phyloP scores from a whole-genome alignment of 2,888 invertebrate genomes.

The Gisinianus flammeolus region DNA sequence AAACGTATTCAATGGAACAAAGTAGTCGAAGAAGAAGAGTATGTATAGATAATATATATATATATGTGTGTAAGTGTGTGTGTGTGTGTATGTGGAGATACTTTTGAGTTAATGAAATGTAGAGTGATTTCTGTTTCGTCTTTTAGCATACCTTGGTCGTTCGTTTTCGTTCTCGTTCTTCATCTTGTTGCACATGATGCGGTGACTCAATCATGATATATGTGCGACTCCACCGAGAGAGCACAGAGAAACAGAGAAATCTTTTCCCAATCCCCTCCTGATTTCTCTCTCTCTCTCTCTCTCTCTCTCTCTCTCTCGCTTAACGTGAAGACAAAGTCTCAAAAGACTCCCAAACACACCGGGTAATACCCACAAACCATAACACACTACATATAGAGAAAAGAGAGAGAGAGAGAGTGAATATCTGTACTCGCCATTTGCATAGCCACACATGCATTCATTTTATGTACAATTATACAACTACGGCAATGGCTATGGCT shows the following conservation, averaged over 20 bases:
- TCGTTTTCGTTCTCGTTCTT: not conserved
- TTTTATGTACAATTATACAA: not conserved
- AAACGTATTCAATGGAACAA: too few species aligned
- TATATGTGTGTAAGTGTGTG: too few species aligned
- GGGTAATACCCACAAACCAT: not conserved
- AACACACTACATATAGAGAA: too few species aligned
- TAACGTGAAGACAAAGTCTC: conserved; percentile 23
- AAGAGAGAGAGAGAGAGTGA: too few species aligned
- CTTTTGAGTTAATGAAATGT: conserved; percentile 5
- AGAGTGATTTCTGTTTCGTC: not conserved
- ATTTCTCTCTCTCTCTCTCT: conserved; percentile 22
- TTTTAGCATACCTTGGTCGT: not conserved
- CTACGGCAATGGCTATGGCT: not conserved
- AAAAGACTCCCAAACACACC: not conserved
- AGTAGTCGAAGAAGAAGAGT: too few species aligned
- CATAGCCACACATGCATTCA: not conserved
- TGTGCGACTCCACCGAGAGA: not conserved
- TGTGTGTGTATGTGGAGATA: not conserved
- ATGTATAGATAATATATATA: too few species aligned
- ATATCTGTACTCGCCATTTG: too few species aligned
- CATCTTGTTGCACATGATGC: conserved; percentile 3
- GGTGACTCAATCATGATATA: conserved; percentile 37
- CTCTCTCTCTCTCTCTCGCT: not conserved
- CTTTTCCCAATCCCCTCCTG: conserved; percentile 31
- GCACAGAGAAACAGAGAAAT: conserved; percentile 23